Evolutionary conservation across 2,113 vertebrate genomes (phyloP).

Genomic region (Brachyhypopomus occidentalis): DNA sequence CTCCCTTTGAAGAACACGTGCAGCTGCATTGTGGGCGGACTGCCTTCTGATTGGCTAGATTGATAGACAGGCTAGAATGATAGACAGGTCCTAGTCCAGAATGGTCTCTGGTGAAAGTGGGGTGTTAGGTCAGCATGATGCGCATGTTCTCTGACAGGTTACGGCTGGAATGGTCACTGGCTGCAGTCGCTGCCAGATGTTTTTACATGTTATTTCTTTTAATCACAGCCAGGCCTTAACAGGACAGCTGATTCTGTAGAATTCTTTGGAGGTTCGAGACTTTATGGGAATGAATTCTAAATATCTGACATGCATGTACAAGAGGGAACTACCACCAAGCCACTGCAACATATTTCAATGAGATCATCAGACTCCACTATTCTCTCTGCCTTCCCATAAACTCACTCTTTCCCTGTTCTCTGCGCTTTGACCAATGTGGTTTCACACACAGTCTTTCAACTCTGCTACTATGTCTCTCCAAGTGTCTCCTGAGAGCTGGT

Average conservation of each 20-base stretch:
- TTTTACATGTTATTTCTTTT: neutral
- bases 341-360: neutral
- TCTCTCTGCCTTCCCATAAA: constrained; percentile 19
- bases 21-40: constrained; percentile 23
- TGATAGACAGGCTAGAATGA: no score
- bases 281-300: neutral
- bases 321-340: no score
- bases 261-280: no score
- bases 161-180: constrained; percentile 8
- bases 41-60: constrained; percentile 16
- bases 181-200: constrained; percentile 23
- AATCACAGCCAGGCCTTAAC: constrained; percentile 6
- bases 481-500: constrained; percentile 71
- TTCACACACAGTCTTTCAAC: constrained; percentile 40
- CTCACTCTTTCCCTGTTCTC: neutral
- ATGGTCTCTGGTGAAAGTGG: constrained; percentile 12
- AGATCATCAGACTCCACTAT: neutral
- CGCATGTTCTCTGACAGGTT: constrained; percentile 32
- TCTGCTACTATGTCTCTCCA: constrained; percentile 45
- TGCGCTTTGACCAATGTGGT: constrained; percentile 38
- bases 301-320: no score
- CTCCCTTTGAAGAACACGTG: neutral
- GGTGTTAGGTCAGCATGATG: constrained; percentile 39
- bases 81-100: neutral
- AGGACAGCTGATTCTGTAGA: neutral